phyloP scores from a whole-genome alignment of 2,113 vertebrate genomes.

The Myrmophylax atrothorax region DNA sequence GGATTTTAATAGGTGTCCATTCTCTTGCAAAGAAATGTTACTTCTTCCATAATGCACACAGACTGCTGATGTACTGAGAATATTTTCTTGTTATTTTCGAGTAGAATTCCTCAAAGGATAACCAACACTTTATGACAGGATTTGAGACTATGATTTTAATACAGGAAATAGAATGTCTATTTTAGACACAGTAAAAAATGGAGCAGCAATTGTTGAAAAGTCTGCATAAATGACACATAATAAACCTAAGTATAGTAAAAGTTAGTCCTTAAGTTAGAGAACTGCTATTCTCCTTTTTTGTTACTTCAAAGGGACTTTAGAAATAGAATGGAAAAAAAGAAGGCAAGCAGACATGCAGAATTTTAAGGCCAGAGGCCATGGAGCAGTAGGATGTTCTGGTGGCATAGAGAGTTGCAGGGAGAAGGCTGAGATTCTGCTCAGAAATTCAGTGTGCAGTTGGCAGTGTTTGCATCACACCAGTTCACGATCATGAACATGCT shows the following conservation, averaged over 20 bases:
- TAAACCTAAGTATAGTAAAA: background rate
- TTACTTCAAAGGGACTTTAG: background rate
- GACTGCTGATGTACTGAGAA: background rate
- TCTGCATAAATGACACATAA: background rate
- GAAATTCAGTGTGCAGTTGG: background rate
- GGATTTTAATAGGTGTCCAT: background rate
- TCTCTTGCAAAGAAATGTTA: background rate
- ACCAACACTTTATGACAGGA: background rate
- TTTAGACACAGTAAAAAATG: slow-evolving; percentile 5
- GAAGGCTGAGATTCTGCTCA: background rate
- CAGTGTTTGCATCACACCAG: background rate
- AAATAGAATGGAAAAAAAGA: background rate
- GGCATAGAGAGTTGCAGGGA: background rate
- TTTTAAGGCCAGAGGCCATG: background rate
- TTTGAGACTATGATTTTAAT: background rate
- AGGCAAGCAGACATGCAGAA: fast-evolving
- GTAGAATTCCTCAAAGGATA: background rate
- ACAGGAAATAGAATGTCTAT: slow-evolving; percentile 4
- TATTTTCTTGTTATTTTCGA: background rate
- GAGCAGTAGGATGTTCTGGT: background rate
- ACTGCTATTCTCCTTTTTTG: background rate
- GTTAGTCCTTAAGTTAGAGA: background rate
- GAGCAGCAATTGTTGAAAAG: background rate
- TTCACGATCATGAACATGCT: background rate
- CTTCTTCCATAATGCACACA: background rate